Conservation (phyloP, 2,113 vertebrate species). For the Tetraodon nigroviridis region DNA sequence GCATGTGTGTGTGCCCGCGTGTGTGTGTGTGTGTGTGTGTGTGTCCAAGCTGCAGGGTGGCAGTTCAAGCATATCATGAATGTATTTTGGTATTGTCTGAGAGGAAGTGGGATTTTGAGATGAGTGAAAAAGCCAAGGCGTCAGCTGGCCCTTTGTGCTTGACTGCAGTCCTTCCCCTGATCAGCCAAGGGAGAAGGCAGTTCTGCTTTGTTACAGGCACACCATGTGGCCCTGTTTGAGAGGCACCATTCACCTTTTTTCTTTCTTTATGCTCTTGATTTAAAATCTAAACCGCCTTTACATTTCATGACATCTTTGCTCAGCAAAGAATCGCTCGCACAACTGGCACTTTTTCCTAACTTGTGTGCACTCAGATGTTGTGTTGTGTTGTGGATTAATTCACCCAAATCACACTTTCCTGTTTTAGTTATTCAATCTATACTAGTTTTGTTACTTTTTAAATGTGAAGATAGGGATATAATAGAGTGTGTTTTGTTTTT, state of each 20-base stretch:
- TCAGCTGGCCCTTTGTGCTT: slow-evolving; percentile 77
- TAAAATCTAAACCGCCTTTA: slow-evolving; percentile 34
- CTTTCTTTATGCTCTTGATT: slow-evolving; percentile 39
- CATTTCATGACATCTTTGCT: slow-evolving; percentile 33
- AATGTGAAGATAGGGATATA: too few species aligned
- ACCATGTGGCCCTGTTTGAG: slow-evolving; percentile 64
- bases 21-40: slow-evolving; percentile 29
- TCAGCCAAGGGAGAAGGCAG: slow-evolving; percentile 71
- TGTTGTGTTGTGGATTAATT: slow-evolving; percentile 7
- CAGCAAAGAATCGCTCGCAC: slow-evolving; percentile 29
- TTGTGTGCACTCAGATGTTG: not conserved
- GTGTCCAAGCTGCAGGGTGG: slow-evolving; percentile 57
- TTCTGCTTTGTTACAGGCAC: slow-evolving; percentile 68
- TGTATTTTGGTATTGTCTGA: slow-evolving; percentile 72
- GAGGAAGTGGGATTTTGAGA: slow-evolving; percentile 71
- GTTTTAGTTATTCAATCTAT: too few species aligned
- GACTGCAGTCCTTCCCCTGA: slow-evolving; percentile 64
- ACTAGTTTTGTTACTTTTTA: too few species aligned
- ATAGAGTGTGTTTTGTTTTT: too few species aligned
- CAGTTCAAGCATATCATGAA: slow-evolving; percentile 73
- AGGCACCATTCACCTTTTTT: slow-evolving; percentile 46
- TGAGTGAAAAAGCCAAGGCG: slow-evolving; percentile 69
- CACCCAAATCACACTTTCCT: not conserved
- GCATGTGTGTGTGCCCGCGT: slow-evolving; percentile 42
- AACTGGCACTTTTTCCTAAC: not conserved